Percentiles rank a stretch among this genome's conserved stretches.
Conservation (phyloP, 2,888 invertebrate genomes). For the Limnephilus lunatus region DNA sequence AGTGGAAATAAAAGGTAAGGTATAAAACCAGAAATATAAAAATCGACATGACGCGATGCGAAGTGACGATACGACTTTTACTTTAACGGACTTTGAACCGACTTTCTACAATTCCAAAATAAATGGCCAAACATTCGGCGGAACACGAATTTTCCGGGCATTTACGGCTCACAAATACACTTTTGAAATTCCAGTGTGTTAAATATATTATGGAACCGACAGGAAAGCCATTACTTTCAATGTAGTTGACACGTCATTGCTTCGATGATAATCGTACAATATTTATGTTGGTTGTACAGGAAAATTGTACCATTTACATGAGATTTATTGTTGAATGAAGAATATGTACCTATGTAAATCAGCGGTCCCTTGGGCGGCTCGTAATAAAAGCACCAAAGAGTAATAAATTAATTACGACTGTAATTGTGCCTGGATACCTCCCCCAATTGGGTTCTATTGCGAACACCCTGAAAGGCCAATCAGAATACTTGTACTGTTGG, state of each 20-base stretch:
- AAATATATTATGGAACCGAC: constrained; percentile 26
- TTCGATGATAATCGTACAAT: constrained; percentile 22
- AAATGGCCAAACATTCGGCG: not conserved
- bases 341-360: constrained; percentile 12
- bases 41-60: not conserved
- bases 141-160: not conserved
- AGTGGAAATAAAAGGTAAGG: not conserved
- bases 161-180: constrained; percentile 2
- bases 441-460: not conserved
- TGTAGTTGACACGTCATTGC: constrained; percentile 23
- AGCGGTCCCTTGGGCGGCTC: not conserved
- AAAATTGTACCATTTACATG: constrained; percentile 13
- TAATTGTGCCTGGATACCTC: not conserved
- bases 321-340: constrained; percentile 18
- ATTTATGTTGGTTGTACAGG: not conserved
- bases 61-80: not conserved
- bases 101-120: not conserved
- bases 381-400: constrained; percentile 35
- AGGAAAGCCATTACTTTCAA: constrained; percentile 23
- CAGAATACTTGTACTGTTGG: not conserved
- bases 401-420: constrained; percentile 31
- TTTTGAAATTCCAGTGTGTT: constrained; percentile 28
- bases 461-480: not conserved
- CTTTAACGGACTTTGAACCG: not conserved
- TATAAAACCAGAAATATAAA: not conserved